phyloP scores from a whole-genome alignment of 2,113 vertebrate species.

The Nicator chloris region DNA sequence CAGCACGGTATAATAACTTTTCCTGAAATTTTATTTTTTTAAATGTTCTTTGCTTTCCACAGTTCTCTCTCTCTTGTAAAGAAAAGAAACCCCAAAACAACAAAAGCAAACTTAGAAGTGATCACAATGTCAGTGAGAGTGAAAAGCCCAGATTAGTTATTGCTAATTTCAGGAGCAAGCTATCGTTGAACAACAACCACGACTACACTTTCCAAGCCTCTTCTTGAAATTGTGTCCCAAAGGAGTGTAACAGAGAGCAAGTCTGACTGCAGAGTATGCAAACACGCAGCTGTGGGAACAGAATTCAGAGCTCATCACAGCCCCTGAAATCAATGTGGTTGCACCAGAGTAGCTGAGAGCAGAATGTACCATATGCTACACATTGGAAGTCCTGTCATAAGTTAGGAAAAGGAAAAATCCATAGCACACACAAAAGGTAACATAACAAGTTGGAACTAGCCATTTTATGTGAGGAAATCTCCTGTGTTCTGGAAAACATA shows the following conservation, averaged over 20 bases:
- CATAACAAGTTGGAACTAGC: neutral
- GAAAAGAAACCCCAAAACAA: neutral
- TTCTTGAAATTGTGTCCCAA: conserved; percentile 20
- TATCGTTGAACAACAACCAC: neutral
- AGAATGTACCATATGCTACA: neutral
- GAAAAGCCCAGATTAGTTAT: conserved; percentile 14
- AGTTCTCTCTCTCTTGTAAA: neutral
- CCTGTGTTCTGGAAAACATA: neutral
- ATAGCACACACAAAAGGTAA: neutral
- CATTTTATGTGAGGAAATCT: neutral
- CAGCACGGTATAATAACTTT: neutral
- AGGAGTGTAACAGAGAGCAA: neutral
- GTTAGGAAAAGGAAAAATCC: neutral
- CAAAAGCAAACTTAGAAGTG: neutral
- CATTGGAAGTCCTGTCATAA: neutral
- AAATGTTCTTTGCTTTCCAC: neutral
- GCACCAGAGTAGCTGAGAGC: neutral
- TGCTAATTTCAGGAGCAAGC: neutral
- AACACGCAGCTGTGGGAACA: neutral
- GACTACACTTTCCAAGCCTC: conserved; percentile 7
- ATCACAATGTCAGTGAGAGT: neutral
- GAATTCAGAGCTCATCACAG: neutral
- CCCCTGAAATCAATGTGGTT: neutral
- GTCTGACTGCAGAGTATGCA: neutral
- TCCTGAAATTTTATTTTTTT: conserved; percentile 9